phyloP scores from a whole-genome alignment of 2,797 vertebrate genomes.

The Botia kubotai region DNA sequence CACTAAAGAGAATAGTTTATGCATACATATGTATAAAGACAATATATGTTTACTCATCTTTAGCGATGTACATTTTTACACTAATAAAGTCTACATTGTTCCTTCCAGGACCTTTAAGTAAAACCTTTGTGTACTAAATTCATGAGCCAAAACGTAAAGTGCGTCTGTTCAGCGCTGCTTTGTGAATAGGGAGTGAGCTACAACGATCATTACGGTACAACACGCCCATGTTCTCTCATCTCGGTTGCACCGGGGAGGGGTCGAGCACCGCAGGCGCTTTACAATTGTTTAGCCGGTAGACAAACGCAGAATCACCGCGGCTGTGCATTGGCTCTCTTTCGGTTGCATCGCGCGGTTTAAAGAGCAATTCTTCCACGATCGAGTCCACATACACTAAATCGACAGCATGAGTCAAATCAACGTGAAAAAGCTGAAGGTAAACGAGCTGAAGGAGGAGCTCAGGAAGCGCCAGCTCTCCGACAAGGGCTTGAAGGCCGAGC shows the following conservation, averaged over 20 bases:
- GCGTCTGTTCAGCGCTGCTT: not conserved
- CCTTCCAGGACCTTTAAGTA: no score
- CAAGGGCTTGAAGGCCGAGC: conserved; percentile 96
- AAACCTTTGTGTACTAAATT: no score
- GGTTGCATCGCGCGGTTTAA: conserved; percentile 58
- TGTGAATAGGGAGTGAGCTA: conserved; percentile 25
- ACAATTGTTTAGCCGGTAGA: conserved; percentile 61
- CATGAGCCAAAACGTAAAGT: not conserved
- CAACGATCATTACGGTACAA: conserved; percentile 63
- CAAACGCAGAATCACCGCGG: conserved; percentile 65
- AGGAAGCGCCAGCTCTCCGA: conserved; percentile 94
- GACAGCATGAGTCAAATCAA: conserved; percentile 90
- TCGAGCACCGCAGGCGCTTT: conserved; percentile 37
- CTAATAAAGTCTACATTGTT: no score
- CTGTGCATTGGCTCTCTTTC: conserved; percentile 75
- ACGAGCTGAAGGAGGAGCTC: conserved; percentile 97
- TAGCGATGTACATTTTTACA: no score
- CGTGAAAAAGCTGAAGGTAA: conserved; percentile 97
- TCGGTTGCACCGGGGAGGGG: conserved; percentile 55
- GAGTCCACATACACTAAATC: conserved; percentile 34
- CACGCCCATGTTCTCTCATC: conserved; percentile 60
- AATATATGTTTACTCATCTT: no score
- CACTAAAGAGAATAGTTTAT: no score
- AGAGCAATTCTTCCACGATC: not conserved
- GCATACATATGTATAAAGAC: no score